A percentile compares a stretch with the other conserved stretches of the same genome.
phyloP scores from a whole-genome alignment of 2,888 invertebrate species.

The Iphiclides podalirius region DNA sequence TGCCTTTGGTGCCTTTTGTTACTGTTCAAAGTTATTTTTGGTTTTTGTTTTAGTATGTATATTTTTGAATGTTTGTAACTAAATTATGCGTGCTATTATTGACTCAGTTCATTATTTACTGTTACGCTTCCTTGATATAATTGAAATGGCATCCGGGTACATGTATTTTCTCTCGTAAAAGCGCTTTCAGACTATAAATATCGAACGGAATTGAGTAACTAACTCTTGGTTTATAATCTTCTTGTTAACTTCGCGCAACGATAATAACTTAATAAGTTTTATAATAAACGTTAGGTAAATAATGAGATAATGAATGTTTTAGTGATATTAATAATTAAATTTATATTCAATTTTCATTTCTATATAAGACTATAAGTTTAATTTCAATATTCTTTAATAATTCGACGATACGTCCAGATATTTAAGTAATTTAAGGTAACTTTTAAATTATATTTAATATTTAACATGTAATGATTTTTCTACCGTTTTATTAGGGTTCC shows the following conservation, averaged over 20 bases:
- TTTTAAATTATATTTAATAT: no score
- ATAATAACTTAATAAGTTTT: no score
- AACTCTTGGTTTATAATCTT: conserved; percentile 14
- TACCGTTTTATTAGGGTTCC: no score
- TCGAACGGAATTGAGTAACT: conserved; percentile 18
- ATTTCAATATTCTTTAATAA: no score
- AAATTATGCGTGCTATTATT: neutral
- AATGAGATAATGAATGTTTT: no score
- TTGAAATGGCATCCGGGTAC: conserved; percentile 50
- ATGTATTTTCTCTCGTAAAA: conserved; percentile 38
- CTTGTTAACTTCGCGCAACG: conserved; percentile 14
- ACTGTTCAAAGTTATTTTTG: no score
- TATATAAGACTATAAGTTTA: no score
- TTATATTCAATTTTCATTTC: no score
- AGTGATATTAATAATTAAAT: no score
- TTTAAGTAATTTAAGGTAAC: no score
- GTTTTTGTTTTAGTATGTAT: conserved; percentile 18
- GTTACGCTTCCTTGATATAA: conserved; percentile 45
- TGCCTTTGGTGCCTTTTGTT: neutral
- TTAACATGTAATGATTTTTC: no score
- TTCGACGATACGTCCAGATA: no score
- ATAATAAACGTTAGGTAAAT: neutral
- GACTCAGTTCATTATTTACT: conserved; percentile 6
- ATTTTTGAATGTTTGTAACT: neutral
- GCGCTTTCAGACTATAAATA: conserved; percentile 27